Evolutionary conservation across 2,888 invertebrate species (phyloP).

Genomic region (Drosophila algonquin): DNA sequence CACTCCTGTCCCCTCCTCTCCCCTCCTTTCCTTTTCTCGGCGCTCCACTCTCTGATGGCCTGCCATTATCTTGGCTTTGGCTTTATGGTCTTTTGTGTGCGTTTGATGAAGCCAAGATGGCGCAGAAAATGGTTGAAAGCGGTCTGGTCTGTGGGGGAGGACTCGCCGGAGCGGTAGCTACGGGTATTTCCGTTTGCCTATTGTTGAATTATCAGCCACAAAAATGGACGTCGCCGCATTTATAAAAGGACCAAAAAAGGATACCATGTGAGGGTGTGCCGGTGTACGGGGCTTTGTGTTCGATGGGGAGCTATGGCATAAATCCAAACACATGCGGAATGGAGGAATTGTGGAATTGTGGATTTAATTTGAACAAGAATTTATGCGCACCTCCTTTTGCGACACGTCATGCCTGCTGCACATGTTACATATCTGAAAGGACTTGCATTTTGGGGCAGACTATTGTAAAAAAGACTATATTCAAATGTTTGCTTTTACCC

Average conservation of each 20-base stretch:
- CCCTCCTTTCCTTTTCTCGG: conserved; percentile 18
- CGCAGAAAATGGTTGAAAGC: conserved; percentile 68
- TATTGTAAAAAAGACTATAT: too few species aligned
- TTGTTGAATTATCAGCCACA: conserved; percentile 76
- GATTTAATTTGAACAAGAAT: conserved; percentile 12
- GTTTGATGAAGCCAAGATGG: conserved; percentile 80
- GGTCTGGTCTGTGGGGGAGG: conserved; percentile 16
- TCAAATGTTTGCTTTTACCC: too few species aligned
- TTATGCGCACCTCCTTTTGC: conserved; percentile 7
- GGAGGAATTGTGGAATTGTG: conserved; percentile 7
- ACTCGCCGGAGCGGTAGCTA: background rate
- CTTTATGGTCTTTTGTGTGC: conserved; percentile 78
- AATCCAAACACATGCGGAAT: conserved; percentile 15
- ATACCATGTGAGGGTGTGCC: conserved; percentile 8
- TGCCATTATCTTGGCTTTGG: conserved; percentile 77
- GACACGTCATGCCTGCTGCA: background rate
- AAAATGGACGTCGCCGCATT: conserved; percentile 78
- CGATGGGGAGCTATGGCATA: conserved; percentile 1
- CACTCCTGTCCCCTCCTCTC: conserved; percentile 20
- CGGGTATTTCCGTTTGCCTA: conserved; percentile 41
- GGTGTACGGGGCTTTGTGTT: background rate
- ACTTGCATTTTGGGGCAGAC: background rate
- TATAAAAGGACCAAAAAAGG: conserved; percentile 47
- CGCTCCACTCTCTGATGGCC: conserved; percentile 30
- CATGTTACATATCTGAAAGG: background rate